Percentiles rank a stretch among this genome's conserved stretches.
Evolutionary conservation across 2,888 invertebrate species (phyloP).

Genomic region (Agonum fuliginosum): DNA sequence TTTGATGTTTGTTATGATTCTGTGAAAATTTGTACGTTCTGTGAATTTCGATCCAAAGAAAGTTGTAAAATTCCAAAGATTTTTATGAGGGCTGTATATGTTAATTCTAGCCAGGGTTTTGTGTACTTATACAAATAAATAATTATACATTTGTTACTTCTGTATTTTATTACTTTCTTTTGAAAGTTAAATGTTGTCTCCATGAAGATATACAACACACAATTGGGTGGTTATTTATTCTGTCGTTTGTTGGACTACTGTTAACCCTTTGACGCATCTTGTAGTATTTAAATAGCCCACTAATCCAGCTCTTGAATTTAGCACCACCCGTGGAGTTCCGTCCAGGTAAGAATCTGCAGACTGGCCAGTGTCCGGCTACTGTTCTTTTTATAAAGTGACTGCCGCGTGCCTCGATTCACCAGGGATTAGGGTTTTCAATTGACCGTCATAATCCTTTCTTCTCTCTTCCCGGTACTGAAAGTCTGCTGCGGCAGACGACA

Average conservation of each 20-base stretch:
- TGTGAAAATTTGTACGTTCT: background rate
- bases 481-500: background rate
- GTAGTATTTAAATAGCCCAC: constrained; percentile 49
- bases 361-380: constrained; percentile 29
- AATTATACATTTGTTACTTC: constrained; percentile 22
- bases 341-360: constrained; percentile 21
- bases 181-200: constrained; percentile 1
- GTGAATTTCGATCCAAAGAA: constrained; percentile 41
- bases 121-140: constrained; percentile 47
- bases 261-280: constrained; percentile 55
- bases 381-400: constrained; percentile 35
- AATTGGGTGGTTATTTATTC: constrained; percentile 46
- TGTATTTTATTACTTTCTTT: constrained; percentile 4
- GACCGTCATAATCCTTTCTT: constrained; percentile 58
- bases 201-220: constrained; percentile 47
- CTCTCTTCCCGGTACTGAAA: constrained; percentile 43
- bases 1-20: background rate
- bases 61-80: constrained; percentile 38
- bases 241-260: constrained; percentile 29
- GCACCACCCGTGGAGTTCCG: constrained; percentile 10
- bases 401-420: constrained; percentile 55
- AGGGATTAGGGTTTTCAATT: constrained; percentile 54
- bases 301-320: constrained; percentile 49
- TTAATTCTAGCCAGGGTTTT: constrained; percentile 31
- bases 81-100: constrained; percentile 29